A percentile compares a stretch with the other conserved stretches of the same genome.
phyloP scores from a whole-genome alignment of 2,888 invertebrate genomes.

The Megamerina dolium region DNA sequence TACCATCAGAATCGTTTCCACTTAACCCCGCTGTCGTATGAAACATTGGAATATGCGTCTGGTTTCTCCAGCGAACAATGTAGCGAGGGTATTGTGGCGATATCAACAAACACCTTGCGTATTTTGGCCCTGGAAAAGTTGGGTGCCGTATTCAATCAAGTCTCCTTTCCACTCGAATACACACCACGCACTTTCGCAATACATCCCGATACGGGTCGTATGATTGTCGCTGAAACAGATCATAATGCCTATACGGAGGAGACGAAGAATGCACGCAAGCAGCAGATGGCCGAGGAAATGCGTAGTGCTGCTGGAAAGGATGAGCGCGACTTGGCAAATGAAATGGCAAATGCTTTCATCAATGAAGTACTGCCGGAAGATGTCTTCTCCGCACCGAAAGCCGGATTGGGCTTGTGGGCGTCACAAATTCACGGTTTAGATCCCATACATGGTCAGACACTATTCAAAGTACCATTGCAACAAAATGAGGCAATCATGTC shows the following conservation, averaged over 20 bases:
- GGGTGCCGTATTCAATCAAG: conserved; percentile 97
- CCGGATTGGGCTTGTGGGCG: conserved; percentile 94
- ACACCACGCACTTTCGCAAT: conserved; percentile 94
- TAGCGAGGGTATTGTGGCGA: conserved; percentile 98
- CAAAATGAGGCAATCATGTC: conserved; percentile 97
- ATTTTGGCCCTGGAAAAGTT: conserved; percentile 97
- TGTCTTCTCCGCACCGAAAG: conserved; percentile 92
- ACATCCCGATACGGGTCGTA: conserved; percentile 82
- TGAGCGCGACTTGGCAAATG: conserved; percentile 89
- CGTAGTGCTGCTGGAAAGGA: conserved; percentile 94
- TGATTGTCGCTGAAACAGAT: conserved; percentile 92
- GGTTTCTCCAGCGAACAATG: conserved; percentile 97
- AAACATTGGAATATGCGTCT: conserved; percentile 93
- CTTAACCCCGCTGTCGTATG: conserved; percentile 92
- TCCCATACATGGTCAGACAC: conserved; percentile 73
- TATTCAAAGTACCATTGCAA: conserved; percentile 72
- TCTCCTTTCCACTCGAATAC: conserved; percentile 85
- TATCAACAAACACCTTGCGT: conserved; percentile 92
- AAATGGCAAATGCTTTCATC: conserved; percentile 96
- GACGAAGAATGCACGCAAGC: conserved; percentile 80
- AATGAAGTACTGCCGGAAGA: conserved; percentile 92
- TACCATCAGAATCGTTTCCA: conserved; percentile 96
- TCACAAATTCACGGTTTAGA: conserved; percentile 82
- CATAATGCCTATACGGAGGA: conserved; percentile 98
- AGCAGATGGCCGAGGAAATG: conserved; percentile 99